Evolutionary conservation across 2,113 vertebrate species (phyloP).

Genomic region (Chloropsis cyanopogon): DNA sequence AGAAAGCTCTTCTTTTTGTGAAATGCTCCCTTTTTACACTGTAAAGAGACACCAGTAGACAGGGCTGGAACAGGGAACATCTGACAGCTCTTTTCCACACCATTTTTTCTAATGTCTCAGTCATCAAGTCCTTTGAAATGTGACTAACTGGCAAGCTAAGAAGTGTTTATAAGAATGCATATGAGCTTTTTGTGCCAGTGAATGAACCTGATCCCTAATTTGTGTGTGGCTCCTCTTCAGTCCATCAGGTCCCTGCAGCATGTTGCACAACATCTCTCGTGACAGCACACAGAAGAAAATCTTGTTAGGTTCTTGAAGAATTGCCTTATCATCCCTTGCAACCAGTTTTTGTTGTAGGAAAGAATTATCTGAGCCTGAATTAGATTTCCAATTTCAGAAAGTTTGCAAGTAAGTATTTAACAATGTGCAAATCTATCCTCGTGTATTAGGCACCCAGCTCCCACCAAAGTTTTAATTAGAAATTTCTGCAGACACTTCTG

Average conservation of each 20-base stretch:
- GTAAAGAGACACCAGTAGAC: neutral
- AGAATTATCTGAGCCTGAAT: neutral
- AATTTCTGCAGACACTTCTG: conserved; percentile 1
- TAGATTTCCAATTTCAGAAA: neutral
- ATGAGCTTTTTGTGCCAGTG: neutral
- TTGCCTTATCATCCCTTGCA: neutral
- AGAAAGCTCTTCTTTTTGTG: neutral
- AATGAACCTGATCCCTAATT: neutral
- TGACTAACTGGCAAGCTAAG: neutral
- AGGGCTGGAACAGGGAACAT: neutral
- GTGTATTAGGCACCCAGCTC: neutral
- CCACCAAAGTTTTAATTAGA: neutral
- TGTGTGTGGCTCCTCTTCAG: neutral
- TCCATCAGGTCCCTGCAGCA: neutral
- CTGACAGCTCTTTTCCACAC: neutral
- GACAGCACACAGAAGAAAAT: conserved; percentile 4
- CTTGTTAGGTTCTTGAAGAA: neutral
- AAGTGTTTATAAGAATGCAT: neutral
- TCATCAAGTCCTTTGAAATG: neutral
- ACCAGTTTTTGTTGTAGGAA: neutral
- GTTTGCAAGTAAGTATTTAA: neutral
- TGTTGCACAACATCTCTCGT: neutral
- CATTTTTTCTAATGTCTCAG: neutral
- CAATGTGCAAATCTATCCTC: neutral
- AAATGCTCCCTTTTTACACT: conserved; percentile 9